Evolutionary conservation across 1,140 invertebrate genomes (phyloP), one percentile per base, ranked within the genome.

Genomic region (Psix sp.): DNA sequence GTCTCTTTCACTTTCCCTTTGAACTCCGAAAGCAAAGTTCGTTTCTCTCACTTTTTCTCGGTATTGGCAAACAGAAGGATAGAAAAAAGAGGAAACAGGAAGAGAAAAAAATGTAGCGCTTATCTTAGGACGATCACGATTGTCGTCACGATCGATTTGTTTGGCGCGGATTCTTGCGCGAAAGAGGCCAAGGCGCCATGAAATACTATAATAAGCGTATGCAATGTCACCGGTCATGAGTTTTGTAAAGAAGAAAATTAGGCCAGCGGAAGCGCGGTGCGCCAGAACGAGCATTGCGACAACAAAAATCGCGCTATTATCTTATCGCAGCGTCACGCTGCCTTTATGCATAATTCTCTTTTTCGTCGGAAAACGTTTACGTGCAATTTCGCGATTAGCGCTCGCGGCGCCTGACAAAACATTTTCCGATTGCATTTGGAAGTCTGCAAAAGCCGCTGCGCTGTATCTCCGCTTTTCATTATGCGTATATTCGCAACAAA

Each of bases 161-260:
- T 57, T 49, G 51, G 20, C 57, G 65, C 57, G 33, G 20, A 18
- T 63, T 36, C 17, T 60, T 18, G 48, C 39, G 43, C 13, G 29
- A 76, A 76, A 66, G 66, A 76, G 74, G 67, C 62, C 74, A 76
- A 71, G 74, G 66, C 60, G 73, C 49, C 29, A 52, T 49, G 56
- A 76, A 71, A 71, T 35, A 66, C 62, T 52, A 48, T 48, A 67
- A 67, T 63, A 67, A 76, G 66, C 62, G 56, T 76, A 76, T 67
- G 74, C 67, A 76, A 76, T 76, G 66, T 76, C 74, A 76, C 56
- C 67, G 74, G 67, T 76, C 74, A 65, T 54, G 62, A 67, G 67
- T 72, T 68, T 76, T 76, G 67, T 60, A 71, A 76, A 67, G 67
- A 71, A 63, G 67, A 72, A 76, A 78, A 78, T 77, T 78, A 76